Evolutionary conservation across 2,888 invertebrate genomes (phyloP).

Genomic region (Nomada ruficornis): DNA sequence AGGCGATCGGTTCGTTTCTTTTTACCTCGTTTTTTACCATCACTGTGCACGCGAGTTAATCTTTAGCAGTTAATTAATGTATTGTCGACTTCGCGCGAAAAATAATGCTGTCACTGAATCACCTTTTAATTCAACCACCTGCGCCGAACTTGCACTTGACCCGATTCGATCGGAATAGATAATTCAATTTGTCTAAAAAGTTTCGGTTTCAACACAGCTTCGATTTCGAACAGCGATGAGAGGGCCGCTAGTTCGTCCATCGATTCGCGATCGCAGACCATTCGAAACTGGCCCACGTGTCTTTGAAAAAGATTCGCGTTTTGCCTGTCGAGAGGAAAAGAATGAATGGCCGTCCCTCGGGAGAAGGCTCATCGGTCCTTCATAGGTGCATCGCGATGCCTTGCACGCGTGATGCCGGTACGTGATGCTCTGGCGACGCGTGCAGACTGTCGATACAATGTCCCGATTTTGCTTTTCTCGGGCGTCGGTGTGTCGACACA

Average conservation of each 20-base stretch:
- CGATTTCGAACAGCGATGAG: neutral
- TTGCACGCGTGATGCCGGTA: conserved; percentile 73
- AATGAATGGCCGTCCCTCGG: conserved; percentile 46
- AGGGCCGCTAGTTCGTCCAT: neutral
- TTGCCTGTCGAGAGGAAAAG: conserved; percentile 44
- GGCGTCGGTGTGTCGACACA: conserved; percentile 31
- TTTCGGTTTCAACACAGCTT: too few species aligned
- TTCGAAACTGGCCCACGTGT: conserved; percentile 32
- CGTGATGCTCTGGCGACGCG: conserved; percentile 71
- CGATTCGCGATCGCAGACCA: conserved; percentile 9
- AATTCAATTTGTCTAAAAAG: too few species aligned
- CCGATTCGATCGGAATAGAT: too few species aligned
- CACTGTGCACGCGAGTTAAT: neutral
- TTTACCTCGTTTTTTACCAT: too few species aligned
- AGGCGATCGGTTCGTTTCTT: neutral
- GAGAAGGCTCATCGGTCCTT: conserved; percentile 58
- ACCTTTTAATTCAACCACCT: too few species aligned
- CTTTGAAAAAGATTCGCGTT: conserved; percentile 18
- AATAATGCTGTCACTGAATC: too few species aligned
- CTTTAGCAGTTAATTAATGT: too few species aligned
- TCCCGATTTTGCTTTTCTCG: conserved; percentile 64
- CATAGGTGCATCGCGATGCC: conserved; percentile 70
- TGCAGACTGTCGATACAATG: conserved; percentile 65
- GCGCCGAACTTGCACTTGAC: too few species aligned
- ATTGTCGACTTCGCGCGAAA: too few species aligned